These are phyloP conservation scores for Dermatophagoides farinae DNA, from an alignment of 1,140 invertebrate species.

Conservation along the genomic window DNA sequence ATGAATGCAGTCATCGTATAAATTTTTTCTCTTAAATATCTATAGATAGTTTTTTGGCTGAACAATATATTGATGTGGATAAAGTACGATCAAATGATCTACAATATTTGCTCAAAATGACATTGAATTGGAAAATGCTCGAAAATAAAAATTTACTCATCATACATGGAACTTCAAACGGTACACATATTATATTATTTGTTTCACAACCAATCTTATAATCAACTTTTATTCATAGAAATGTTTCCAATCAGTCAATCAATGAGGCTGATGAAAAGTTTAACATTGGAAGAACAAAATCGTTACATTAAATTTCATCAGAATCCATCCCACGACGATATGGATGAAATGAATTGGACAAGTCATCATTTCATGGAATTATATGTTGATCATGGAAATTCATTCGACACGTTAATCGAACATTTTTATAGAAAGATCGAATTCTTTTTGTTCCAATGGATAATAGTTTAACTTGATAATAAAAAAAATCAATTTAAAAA, in stretches of 20 bases:
- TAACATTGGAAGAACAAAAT: slow-evolving; percentile 27
- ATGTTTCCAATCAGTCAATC: slow-evolving; percentile 80
- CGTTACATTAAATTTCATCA: not conserved
- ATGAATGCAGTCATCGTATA: not conserved
- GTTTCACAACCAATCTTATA: not conserved
- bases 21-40: not conserved
- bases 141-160: slow-evolving; percentile 64
- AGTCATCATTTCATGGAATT: not conserved
- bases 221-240: slow-evolving; percentile 34
- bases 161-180: slow-evolving; percentile 69
- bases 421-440: not conserved
- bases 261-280: slow-evolving; percentile 60
- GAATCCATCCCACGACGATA: not conserved
- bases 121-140: slow-evolving; percentile 50
- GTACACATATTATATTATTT: slow-evolving; percentile 13
- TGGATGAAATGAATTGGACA: not conserved
- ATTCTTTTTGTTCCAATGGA: not conserved
- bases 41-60: slow-evolving; percentile 75
- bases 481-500: no score
- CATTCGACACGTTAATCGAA: not conserved
- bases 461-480: not conserved
- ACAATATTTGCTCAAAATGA: slow-evolving; percentile 60
- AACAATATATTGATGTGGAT: slow-evolving; percentile 77
- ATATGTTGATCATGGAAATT: not conserved
- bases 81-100: slow-evolving; percentile 51